Evolutionary conservation across 1,140 invertebrate species (phyloP).

Genomic region (Macrobrachium rosenbergii): DNA sequence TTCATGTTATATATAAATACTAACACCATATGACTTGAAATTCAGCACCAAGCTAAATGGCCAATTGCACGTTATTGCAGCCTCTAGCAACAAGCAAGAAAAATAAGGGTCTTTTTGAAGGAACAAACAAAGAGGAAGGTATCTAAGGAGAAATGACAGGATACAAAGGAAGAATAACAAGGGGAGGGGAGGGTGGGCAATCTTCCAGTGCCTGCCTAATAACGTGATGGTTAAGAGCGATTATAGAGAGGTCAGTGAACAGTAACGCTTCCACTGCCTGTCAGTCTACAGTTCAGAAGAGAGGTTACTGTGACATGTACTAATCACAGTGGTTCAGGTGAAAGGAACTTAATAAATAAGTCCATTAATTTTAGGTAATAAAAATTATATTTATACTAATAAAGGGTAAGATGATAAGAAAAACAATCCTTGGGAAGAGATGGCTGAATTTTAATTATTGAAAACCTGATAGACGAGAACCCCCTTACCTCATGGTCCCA

Average conservation of each 20-base stretch:
- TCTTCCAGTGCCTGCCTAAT: constrained; percentile 48
- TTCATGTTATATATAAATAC: constrained; percentile 33
- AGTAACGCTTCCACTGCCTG: constrained; percentile 25
- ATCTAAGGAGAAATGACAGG: constrained; percentile 1
- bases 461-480: constrained; percentile 18
- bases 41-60: constrained; percentile 60
- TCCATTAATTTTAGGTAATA: constrained; percentile 24
- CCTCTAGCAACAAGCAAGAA: constrained; percentile 32
- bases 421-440: constrained; percentile 52
- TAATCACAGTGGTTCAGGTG: constrained; percentile 41
- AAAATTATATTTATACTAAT: constrained; percentile 12
- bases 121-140: neutral
- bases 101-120: neutral
- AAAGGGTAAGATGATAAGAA: constrained; percentile 17
- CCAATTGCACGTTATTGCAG: constrained; percentile 59
- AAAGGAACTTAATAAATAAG: constrained; percentile 21
- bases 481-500: neutral
- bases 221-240: constrained; percentile 28
- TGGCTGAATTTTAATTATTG: constrained; percentile 39
- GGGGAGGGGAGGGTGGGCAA: constrained; percentile 24
- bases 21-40: constrained; percentile 53
- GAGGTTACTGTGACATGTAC: constrained; percentile 43
- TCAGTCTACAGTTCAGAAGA: constrained; percentile 46
- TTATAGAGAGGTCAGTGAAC: constrained; percentile 32
- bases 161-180: constrained; percentile 28